These are phyloP conservation scores for Lagodon rhomboides DNA, from an alignment of 2,797 vertebrate genomes.

Conservation along the genomic window DNA sequence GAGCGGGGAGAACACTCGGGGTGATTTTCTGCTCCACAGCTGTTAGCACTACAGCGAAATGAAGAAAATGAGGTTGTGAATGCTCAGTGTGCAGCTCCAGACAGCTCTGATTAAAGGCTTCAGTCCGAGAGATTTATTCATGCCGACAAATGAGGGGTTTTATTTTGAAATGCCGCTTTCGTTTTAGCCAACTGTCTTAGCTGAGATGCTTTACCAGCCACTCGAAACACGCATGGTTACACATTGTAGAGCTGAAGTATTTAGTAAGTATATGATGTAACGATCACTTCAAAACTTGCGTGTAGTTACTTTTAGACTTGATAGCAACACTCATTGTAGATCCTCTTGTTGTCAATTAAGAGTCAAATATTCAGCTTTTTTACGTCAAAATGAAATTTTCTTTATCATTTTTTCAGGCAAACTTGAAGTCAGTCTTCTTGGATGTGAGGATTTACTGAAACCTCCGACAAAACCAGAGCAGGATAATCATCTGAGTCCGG, in stretches of 20 bases:
- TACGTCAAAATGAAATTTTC: neutral
- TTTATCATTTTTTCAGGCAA: constrained; percentile 81
- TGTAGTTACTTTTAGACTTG: neutral
- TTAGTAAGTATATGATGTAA: neutral
- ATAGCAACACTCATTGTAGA: neutral
- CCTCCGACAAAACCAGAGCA: constrained; percentile 80
- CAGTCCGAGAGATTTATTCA: constrained; percentile 46
- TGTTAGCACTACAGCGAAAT: constrained; percentile 23
- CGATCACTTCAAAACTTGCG: neutral
- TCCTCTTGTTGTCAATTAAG: neutral
- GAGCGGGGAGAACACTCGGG: constrained; percentile 39
- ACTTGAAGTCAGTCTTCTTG: constrained; percentile 89
- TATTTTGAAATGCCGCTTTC: constrained; percentile 28
- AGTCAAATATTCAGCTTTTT: neutral
- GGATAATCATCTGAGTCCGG: constrained; percentile 59
- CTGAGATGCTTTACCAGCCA: constrained; percentile 2
- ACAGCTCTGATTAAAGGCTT: constrained; percentile 54
- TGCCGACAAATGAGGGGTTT: constrained; percentile 50
- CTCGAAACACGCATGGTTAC: neutral
- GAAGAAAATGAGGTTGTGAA: constrained; percentile 28
- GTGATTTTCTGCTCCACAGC: constrained; percentile 43
- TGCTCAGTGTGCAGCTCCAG: constrained; percentile 35
- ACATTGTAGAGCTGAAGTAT: neutral
- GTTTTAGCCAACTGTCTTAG: constrained; percentile 3
- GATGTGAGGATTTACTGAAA: constrained; percentile 90